phyloP scores from a whole-genome alignment of 2,113 vertebrate species.

The Spea multiplicata region DNA sequence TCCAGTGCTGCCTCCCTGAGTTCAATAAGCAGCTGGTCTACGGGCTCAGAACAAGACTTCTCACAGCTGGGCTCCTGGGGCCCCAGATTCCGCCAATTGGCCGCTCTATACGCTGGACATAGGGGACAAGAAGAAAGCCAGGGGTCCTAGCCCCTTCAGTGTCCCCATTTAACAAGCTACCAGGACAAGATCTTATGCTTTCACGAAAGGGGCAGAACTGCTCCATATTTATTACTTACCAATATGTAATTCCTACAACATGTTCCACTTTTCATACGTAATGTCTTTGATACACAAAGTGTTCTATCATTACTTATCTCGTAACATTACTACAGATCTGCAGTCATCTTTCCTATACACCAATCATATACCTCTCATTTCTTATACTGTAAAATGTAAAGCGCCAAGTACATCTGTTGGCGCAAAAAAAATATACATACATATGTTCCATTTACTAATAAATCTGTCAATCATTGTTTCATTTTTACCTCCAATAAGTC shows the following conservation, averaged over 20 bases:
- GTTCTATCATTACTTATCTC: not conserved
- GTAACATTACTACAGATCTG: too few species aligned
- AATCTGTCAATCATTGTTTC: too few species aligned
- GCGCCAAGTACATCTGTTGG: too few species aligned
- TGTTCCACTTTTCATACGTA: not conserved
- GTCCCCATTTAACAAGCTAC: not conserved
- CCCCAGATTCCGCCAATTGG: slow-evolving; percentile 90
- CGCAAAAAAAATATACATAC: too few species aligned
- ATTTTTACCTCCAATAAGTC: too few species aligned
- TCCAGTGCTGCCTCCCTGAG: slow-evolving; percentile 90
- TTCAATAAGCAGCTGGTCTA: slow-evolving; percentile 91
- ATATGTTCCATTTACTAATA: too few species aligned
- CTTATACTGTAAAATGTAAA: too few species aligned
- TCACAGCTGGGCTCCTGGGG: slow-evolving; percentile 93
- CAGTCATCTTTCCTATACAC: too few species aligned
- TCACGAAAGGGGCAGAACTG: slow-evolving; percentile 33
- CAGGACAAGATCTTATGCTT: slow-evolving; percentile 22
- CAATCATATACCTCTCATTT: too few species aligned
- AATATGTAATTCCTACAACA: slow-evolving; percentile 22
- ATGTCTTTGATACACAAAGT: not conserved
- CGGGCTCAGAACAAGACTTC: slow-evolving; percentile 92
- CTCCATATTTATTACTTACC: slow-evolving; percentile 45
- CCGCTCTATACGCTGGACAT: slow-evolving; percentile 81
- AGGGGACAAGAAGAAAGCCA: slow-evolving; percentile 73
- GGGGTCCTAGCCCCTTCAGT: slow-evolving; percentile 74